Conservation (phyloP, 2,797 vertebrate genomes). For the Chaenodraco wilsoni region DNA sequence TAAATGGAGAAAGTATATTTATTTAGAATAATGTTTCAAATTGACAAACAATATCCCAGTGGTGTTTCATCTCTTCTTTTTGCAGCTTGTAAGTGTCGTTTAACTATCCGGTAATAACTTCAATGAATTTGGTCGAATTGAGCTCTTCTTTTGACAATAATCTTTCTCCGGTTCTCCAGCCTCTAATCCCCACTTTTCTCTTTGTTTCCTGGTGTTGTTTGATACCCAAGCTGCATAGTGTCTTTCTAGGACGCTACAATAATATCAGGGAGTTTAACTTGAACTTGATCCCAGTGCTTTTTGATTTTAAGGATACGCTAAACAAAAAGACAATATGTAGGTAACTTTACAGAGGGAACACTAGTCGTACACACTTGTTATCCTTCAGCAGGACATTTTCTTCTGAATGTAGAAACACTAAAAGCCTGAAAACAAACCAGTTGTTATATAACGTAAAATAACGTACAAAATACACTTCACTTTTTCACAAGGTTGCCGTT, state of each 20-base stretch:
- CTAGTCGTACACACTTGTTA: not conserved
- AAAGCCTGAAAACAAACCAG: not conserved
- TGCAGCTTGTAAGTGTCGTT: not conserved
- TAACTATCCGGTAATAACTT: not conserved
- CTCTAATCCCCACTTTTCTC: not conserved
- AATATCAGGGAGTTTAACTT: not conserved
- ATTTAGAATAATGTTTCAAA: too few relatives aligned
- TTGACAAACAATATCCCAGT: not conserved
- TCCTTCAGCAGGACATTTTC: not conserved
- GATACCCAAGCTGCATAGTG: not conserved
- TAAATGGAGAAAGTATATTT: not conserved
- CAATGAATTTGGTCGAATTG: not conserved
- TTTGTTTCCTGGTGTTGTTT: not conserved
- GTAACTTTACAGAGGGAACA: not conserved
- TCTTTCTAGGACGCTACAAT: too few relatives aligned
- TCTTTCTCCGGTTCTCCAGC: not conserved
- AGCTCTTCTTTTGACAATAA: not conserved
- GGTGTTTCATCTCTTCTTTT: not conserved
- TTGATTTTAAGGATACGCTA: too few relatives aligned
- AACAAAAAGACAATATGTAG: not conserved
- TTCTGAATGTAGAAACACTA: conserved; percentile 19
- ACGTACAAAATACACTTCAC: not conserved
- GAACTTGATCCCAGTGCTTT: not conserved
- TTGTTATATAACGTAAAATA: too few relatives aligned
- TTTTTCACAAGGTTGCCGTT: too few relatives aligned